Evolutionary conservation across 2,888 invertebrate genomes (phyloP), one percentile per base, ranked within the genome.

Genomic region (Macrosoma leucophasiata): DNA sequence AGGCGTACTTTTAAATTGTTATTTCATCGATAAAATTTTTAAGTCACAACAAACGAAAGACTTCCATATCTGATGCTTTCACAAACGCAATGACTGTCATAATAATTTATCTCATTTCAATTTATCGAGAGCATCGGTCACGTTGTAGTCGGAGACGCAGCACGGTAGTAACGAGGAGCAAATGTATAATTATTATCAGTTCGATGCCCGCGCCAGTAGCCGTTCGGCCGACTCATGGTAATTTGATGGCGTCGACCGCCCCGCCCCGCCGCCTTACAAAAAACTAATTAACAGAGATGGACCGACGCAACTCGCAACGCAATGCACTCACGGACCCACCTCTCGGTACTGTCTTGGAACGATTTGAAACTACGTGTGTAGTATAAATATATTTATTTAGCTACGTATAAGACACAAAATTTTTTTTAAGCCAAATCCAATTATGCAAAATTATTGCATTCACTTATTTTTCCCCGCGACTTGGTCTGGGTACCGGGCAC

Each of bases 141-240:
- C 66, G 68, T 62, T 9, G 26, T 36, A 39, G 39, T 52, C 52
- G 62, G 60, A 51, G 58, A 65, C 67, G 72, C 72, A 71, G 74
- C 74, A 76, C 82, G 69, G 82, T 82, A 82, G 82, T 84, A 84
- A 82, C 82, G 78, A 82, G 81, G n/a, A n/a, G n/a, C n/a, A n/a
- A n/a, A n/a, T 82, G 81, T 81, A 73, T 82, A 84, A 84, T 84
- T 84, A 84, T 74, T 69, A 64, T 62, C 57, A 56, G 62, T 59
- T 58, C 60, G 57, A 50, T 55, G 60, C 55, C 78, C 77, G 50
- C 55, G 60, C 55, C 78, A 77, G 81, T 77, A 78, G 79, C 79
- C 73, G 72, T 79, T 79, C 74, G 73, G 72, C 78, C 81, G 74
- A 84, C 82, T 84, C 82, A 81, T 82, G 79, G 82, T 84, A 84